Evolutionary conservation across 2,113 vertebrate species (phyloP).

Genomic region (Ochotona princeps): DNA sequence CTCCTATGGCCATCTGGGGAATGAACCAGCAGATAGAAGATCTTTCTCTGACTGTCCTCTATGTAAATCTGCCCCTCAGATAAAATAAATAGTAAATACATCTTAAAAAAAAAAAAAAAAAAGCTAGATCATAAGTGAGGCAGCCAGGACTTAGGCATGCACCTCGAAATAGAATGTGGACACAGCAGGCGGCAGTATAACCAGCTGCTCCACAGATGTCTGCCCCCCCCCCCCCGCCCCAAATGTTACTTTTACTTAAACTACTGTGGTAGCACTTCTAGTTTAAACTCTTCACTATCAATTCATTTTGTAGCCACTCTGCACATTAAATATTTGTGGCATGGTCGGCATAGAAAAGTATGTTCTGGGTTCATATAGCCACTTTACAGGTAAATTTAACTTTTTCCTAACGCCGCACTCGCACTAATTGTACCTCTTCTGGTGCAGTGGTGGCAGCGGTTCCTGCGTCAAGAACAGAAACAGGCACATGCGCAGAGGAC

Average conservation of each 20-base stretch:
- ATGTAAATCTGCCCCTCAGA: too few species aligned
- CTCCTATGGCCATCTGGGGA: too few species aligned
- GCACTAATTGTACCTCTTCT: slow-evolving; percentile 38
- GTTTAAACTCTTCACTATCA: not conserved
- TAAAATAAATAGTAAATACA: too few species aligned
- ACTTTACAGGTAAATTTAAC: not conserved
- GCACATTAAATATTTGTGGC: not conserved
- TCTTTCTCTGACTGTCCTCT: too few species aligned
- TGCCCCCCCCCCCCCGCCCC: too few species aligned
- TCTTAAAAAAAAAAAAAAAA: too few species aligned
- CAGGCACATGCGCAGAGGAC: not conserved
- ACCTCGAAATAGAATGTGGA: too few species aligned
- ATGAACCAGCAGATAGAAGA: too few species aligned
- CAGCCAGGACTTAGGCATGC: too few species aligned
- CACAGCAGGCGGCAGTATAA: too few species aligned
- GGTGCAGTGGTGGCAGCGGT: not conserved
- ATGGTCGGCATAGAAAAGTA: not conserved
- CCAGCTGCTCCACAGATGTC: too few species aligned
- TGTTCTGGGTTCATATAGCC: not conserved
- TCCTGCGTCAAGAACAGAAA: not conserved
- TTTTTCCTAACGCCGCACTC: accelerated
- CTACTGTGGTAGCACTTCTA: not conserved
- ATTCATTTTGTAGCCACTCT: not conserved
- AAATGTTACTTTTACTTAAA: not conserved
- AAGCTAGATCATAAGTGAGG: too few species aligned